Evolutionary conservation across 2,888 invertebrate species (phyloP).

Genomic region (Ctena decussata): DNA sequence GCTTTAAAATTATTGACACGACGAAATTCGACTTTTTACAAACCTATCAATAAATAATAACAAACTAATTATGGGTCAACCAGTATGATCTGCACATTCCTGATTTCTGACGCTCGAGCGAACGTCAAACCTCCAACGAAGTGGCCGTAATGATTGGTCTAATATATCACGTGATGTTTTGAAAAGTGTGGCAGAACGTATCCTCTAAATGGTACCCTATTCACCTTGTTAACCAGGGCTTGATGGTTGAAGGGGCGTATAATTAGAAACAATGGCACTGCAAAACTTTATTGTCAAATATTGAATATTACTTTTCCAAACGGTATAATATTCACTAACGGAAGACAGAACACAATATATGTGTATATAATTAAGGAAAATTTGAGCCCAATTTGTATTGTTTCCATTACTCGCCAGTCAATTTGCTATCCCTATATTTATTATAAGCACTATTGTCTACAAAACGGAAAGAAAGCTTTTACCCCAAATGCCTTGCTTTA

Average conservation of each 20-base stretch:
- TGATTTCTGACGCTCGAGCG: neutral
- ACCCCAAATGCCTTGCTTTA: too few species aligned
- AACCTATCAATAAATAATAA: too few species aligned
- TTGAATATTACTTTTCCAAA: neutral
- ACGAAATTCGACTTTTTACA: too few species aligned
- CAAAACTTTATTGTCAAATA: neutral
- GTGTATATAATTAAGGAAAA: too few species aligned
- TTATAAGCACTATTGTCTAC: too few species aligned
- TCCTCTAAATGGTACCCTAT: too few species aligned
- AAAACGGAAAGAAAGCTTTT: too few species aligned
- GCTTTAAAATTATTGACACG: too few species aligned
- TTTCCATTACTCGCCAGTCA: too few species aligned
- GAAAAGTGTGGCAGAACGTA: neutral
- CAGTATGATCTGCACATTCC: slow-evolving; percentile 2
- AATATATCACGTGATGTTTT: neutral
- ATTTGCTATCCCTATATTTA: too few species aligned
- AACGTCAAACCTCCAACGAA: neutral
- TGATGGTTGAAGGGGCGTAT: neutral
- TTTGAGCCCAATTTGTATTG: too few species aligned
- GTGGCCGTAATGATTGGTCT: neutral
- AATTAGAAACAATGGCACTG: neutral
- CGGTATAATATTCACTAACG: neutral
- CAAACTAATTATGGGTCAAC: too few species aligned
- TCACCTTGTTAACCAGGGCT: neutral
- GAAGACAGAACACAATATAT: neutral